Base-by-base conservation (phyloP, 2,113 vertebrate species). In the Kryptolebias marmoratus region DNA sequence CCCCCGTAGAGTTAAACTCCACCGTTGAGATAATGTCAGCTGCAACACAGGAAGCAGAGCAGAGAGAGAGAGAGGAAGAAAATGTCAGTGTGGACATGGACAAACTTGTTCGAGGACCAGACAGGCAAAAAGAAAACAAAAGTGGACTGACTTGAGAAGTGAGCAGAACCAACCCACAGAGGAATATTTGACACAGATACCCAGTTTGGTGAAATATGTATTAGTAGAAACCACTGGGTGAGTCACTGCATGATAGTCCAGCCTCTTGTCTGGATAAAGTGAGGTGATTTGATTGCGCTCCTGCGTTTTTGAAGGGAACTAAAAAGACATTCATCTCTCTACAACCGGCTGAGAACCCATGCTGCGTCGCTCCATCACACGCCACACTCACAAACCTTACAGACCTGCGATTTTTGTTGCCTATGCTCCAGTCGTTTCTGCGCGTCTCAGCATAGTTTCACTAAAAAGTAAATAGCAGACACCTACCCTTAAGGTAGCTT, bases 1-100 rank as follows among this genome's bases (percentile, higher is more conserved):
- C 97, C 94, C 97, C 97, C 1, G 97, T 96, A 94, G 96, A 95
- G 96, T 98, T 98, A 95, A 98, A 99, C 94, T 99, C 97, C 90
- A 98, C 97, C 68, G 97, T 98, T 86, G 97, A 98, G 96, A 99
- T 99, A 94, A 98, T 98, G 95, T 99, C 97, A 96, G 97, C 97
- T 99, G 94, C 62, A 90, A 86, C 74, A 92, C 91, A 94, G 87
- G 89, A 93, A 90, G 93, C 92, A 93, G 68, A 79, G 74, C 32
- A 69, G 61, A 82, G 72, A 59, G 67, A 68, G 63, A 49, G 71
- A 52, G 68, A 27, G 39, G 8, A 1, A 42, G 39, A 66, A 84
- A 86, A 85, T 83, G 88, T 91, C 87, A 90, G 73, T 22, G 60
- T 75, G 75, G 60, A 71, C 36, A 28, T n/a, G 70, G 39, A 77